Evolutionary conservation across 1,140 invertebrate species (phyloP).

Genomic region (Trachymyrmex septentrionalis): DNA sequence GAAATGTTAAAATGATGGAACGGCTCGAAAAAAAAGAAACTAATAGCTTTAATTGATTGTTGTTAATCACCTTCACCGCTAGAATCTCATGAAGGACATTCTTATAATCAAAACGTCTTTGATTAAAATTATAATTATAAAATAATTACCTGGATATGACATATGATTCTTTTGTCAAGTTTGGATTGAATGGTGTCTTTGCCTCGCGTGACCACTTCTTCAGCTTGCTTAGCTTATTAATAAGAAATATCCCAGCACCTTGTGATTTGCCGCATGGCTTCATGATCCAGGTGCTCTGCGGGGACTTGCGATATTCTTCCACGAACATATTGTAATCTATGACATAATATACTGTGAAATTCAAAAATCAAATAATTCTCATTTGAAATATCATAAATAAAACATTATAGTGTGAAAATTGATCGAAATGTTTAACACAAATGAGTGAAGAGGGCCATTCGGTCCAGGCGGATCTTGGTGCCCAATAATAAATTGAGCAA

Average conservation of each 20-base stretch:
- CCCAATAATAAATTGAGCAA: no score
- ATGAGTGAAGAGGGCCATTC: no score
- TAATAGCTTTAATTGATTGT: neutral
- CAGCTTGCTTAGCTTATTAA: slow-evolving; percentile 95
- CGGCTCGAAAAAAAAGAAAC: neutral
- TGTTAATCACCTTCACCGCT: neutral
- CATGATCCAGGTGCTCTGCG: slow-evolving; percentile 98
- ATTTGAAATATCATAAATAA: neutral
- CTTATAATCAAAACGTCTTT: neutral
- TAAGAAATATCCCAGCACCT: slow-evolving; percentile 95
- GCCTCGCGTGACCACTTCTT: slow-evolving; percentile 95
- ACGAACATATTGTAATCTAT: slow-evolving; percentile 97
- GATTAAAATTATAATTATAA: neutral
- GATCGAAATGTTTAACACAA: no score
- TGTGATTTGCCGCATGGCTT: slow-evolving; percentile 98
- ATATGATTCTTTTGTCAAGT: slow-evolving; percentile 94
- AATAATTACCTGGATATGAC: slow-evolving; percentile 91
- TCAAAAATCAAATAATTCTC: neutral
- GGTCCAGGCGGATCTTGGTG: no score
- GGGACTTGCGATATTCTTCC: slow-evolving; percentile 96
- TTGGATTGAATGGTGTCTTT: slow-evolving; percentile 93
- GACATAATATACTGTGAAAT: neutral
- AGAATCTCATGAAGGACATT: neutral
- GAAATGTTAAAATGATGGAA: neutral
- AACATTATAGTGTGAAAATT: no score